phyloP scores from a whole-genome alignment of 2,113 vertebrate species.

The Rhadina sibilatrix region DNA sequence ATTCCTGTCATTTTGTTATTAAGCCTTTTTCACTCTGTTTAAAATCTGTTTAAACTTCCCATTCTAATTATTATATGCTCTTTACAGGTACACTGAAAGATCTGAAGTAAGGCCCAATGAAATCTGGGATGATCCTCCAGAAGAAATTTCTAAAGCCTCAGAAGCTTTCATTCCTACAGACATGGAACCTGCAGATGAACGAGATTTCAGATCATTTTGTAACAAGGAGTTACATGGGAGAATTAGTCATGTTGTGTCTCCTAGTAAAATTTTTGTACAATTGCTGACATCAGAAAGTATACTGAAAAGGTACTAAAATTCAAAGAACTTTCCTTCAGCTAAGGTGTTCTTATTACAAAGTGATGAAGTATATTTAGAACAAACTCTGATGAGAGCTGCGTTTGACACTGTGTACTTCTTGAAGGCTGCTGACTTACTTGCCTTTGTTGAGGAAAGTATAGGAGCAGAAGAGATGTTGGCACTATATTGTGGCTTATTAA shows the following conservation, averaged over 20 bases:
- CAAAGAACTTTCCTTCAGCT: neutral
- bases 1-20: neutral
- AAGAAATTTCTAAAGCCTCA: conserved; percentile 58
- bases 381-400: neutral
- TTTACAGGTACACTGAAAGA: conserved; percentile 52
- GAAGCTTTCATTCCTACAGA: neutral
- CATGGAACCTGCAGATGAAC: neutral
- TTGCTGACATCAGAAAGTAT: conserved; percentile 71
- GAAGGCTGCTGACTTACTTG: neutral
- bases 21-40: neutral
- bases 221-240: conserved; percentile 72
- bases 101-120: conserved; percentile 38
- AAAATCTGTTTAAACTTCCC: neutral
- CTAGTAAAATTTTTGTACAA: conserved; percentile 87
- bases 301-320: conserved; percentile 80
- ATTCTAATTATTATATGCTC: neutral
- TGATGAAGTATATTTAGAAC: neutral
- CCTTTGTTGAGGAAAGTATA: neutral
- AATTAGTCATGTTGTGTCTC: conserved; percentile 84
- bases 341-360: neutral
- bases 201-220: conserved; percentile 44
- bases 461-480: neutral
- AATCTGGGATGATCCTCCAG: conserved; percentile 72
- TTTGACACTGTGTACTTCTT: neutral
- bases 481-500: neutral